Conservation (phyloP, 2,888 invertebrate genomes). For the Pheosia tremula region DNA sequence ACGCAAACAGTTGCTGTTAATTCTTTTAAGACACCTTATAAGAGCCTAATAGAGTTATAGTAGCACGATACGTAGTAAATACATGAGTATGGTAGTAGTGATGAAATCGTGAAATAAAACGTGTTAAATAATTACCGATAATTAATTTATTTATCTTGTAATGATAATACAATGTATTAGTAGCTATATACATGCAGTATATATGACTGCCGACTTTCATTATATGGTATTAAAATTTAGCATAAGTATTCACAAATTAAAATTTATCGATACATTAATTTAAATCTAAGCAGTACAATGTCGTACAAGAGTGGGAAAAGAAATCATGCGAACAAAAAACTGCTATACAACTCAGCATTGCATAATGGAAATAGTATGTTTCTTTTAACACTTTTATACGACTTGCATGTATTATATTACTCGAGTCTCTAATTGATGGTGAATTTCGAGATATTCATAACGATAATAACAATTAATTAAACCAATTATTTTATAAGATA, state of each 20-base stretch:
- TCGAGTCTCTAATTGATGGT: constrained; percentile 2
- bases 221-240: background rate
- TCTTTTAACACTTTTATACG: background rate
- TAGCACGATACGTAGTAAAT: too few relatives aligned
- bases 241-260: constrained; percentile 2
- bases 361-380: too few relatives aligned
- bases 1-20: too few relatives aligned
- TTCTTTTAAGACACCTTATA: too few relatives aligned
- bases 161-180: constrained; percentile 26
- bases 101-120: background rate
- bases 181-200: constrained; percentile 8
- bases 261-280: background rate
- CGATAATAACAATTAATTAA: constrained; percentile 28
- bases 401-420: background rate
- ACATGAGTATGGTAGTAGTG: background rate
- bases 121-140: constrained; percentile 18
- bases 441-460: constrained; percentile 27
- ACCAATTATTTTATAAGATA: constrained; percentile 19
- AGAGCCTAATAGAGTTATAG: too few relatives aligned
- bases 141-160: constrained; percentile 35
- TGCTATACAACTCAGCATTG: too few relatives aligned
- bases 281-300: constrained; percentile 7
- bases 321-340: background rate
- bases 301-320: constrained; percentile 12
- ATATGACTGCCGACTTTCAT: background rate